Evolutionary conservation across 1,140 invertebrate genomes (phyloP).

Genomic region (Drusus annulatus): DNA sequence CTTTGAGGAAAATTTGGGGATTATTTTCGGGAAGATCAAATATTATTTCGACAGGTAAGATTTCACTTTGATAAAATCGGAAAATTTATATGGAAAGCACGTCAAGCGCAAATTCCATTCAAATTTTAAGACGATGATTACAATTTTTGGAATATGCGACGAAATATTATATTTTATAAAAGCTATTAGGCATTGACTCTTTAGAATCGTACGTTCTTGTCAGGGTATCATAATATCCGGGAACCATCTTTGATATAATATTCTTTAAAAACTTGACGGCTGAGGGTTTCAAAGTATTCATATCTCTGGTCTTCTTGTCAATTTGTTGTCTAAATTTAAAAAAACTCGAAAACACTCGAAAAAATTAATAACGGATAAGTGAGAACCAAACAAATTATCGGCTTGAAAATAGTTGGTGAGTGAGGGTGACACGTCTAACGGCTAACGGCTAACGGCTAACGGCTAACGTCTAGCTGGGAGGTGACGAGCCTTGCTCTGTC

Average conservation of each 20-base stretch:
- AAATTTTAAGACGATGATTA: neutral
- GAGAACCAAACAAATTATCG: neutral
- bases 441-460: no score
- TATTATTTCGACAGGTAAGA: no score
- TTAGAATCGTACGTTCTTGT: no score
- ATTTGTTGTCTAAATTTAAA: no score
- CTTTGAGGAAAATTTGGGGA: slow-evolving; percentile 16
- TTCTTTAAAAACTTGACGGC: no score
- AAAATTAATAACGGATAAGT: slow-evolving; percentile 3
- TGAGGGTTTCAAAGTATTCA: no score
- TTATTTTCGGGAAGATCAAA: slow-evolving; percentile 6
- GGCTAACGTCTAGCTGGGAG: neutral
- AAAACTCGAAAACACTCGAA: neutral
- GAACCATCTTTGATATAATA: no score
- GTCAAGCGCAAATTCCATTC: slow-evolving; percentile 9
- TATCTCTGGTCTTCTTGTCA: no score
- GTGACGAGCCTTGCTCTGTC: neutral
- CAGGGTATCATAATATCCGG: no score
- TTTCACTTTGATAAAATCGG: neutral
- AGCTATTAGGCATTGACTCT: no score
- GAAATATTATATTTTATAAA: no score
- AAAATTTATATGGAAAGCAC: slow-evolving; percentile 1
- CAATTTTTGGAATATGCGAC: no score
- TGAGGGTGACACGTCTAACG: neutral
- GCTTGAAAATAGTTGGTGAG: neutral